These are phyloP conservation scores for Ypsolopha scabrella DNA, from an alignment of 2,888 invertebrate genomes.

Conservation along the genomic window DNA sequence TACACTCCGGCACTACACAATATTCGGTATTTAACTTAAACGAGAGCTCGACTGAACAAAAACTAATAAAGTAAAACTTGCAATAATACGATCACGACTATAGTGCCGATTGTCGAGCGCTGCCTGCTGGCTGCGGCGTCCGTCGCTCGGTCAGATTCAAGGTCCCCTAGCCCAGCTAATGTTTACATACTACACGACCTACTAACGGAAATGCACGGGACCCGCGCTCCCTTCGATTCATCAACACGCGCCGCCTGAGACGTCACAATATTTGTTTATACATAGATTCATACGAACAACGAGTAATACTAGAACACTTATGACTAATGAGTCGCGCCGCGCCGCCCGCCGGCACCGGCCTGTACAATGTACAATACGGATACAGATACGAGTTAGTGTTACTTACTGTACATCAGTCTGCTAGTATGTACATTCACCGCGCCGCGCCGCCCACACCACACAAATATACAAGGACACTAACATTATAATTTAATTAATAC, in stretches of 20 bases:
- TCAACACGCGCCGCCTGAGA: slow-evolving; percentile 67
- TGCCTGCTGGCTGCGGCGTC: slow-evolving; percentile 66
- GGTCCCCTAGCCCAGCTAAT: slow-evolving; percentile 72
- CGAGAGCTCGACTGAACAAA: slow-evolving; percentile 64
- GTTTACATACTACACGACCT: slow-evolving; percentile 64
- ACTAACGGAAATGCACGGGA: slow-evolving; percentile 53
- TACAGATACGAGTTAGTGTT: slow-evolving; percentile 24
- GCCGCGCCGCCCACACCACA: slow-evolving; percentile 10
- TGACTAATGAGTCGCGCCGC: slow-evolving; percentile 41
- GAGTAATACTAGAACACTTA: slow-evolving; percentile 71
- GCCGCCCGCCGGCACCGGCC: slow-evolving; percentile 51
- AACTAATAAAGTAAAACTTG: slow-evolving; percentile 52
- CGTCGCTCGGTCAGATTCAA: slow-evolving; percentile 59
- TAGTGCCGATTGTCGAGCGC: slow-evolving; percentile 70
- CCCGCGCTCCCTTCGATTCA: slow-evolving; percentile 51
- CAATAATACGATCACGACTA: slow-evolving; percentile 57
- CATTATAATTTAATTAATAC: slow-evolving; percentile 10
- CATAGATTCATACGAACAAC: slow-evolving; percentile 70
- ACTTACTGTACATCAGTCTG: slow-evolving; percentile 61
- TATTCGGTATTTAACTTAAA: slow-evolving; percentile 64
- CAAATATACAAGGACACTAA: slow-evolving; percentile 10
- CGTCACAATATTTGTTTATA: slow-evolving; percentile 70
- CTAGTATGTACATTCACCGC: slow-evolving; percentile 38
- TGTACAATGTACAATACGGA: slow-evolving; percentile 39
- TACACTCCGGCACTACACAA: slow-evolving; percentile 64